These are phyloP conservation scores for Lacanobia wlatinum DNA, from an alignment of 2,888 invertebrate genomes.

Conservation along the genomic window DNA sequence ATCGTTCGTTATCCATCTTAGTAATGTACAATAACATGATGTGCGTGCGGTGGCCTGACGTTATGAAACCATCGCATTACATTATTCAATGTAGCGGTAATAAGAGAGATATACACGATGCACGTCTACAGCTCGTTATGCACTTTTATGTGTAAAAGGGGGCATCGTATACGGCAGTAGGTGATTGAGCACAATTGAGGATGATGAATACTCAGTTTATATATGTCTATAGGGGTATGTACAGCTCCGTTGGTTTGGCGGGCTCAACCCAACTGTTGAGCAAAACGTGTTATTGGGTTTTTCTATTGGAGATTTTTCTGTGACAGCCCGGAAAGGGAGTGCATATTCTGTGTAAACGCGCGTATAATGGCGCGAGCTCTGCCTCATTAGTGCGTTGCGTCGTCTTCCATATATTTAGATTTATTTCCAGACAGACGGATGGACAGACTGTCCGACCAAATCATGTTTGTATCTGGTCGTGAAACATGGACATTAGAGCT, in stretches of 20 bases:
- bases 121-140: constrained; percentile 16
- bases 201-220: not conserved
- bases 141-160: constrained; percentile 2
- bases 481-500: too few relatives aligned
- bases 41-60: constrained; percentile 2
- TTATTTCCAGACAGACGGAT: too few relatives aligned
- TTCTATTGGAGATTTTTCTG: not conserved
- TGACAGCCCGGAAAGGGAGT: not conserved
- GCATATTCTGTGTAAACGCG: too few relatives aligned
- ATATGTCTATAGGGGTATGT: too few relatives aligned
- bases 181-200: not conserved
- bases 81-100: constrained; percentile 25
- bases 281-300: not conserved
- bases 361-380: too few relatives aligned
- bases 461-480: too few relatives aligned
- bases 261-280: too few relatives aligned
- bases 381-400: too few relatives aligned
- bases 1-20: too few relatives aligned
- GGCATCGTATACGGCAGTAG: not conserved
- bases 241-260: too few relatives aligned
- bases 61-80: constrained; percentile 53
- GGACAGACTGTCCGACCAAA: too few relatives aligned
- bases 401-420: too few relatives aligned
- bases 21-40: constrained; percentile 6
- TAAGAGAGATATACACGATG: constrained; percentile 11